Percentiles rank a stretch among this genome's conserved stretches.
Evolutionary conservation across 2,797 vertebrate species (phyloP).

Genomic region (Rhinogobio ventralis): DNA sequence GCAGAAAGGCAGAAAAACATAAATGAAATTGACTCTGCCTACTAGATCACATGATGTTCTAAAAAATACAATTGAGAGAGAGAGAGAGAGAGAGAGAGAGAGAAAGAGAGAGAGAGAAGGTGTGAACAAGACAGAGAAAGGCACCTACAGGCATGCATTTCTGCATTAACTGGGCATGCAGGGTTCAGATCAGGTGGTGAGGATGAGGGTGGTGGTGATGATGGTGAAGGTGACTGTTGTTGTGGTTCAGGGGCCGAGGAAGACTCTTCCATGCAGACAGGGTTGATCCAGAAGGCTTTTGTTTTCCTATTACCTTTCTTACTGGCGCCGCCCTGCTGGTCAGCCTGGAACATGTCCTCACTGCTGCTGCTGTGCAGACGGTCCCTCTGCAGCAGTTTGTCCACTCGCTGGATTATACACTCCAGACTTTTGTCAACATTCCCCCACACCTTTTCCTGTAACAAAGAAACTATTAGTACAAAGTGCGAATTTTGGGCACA

Average conservation of each 20-base stretch:
- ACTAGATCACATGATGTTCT: neutral
- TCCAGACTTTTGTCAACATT: conserved; percentile 99
- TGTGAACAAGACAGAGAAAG: conserved; percentile 21
- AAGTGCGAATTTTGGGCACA: neutral
- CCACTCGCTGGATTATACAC: conserved; percentile 96
- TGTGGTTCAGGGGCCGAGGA: conserved; percentile 62
- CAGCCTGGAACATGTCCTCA: conserved; percentile 82
- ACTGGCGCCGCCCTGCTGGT: conserved; percentile 76
- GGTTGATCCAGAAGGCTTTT: conserved; percentile 95
- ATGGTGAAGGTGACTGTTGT: conserved; percentile 66
- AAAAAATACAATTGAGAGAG: neutral
- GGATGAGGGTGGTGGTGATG: conserved; percentile 67
- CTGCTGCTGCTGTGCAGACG: conserved; percentile 81
- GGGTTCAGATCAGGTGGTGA: conserved; percentile 75
- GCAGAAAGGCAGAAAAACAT: neutral
- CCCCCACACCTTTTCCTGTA: conserved; percentile 95
- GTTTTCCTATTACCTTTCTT: conserved; percentile 92
- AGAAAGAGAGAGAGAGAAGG: neutral
- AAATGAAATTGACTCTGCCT: neutral
- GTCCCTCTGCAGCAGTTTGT: conserved; percentile 95
- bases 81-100: neutral
- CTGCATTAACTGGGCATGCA: conserved; percentile 81
- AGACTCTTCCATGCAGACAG: conserved; percentile 76
- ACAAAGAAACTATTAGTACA: neutral
- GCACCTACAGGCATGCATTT: conserved; percentile 75